Evolutionary conservation across 1,140 invertebrate genomes (phyloP), one percentile per base, ranked within the genome.

Genomic region (Drosophila ambigua): DNA sequence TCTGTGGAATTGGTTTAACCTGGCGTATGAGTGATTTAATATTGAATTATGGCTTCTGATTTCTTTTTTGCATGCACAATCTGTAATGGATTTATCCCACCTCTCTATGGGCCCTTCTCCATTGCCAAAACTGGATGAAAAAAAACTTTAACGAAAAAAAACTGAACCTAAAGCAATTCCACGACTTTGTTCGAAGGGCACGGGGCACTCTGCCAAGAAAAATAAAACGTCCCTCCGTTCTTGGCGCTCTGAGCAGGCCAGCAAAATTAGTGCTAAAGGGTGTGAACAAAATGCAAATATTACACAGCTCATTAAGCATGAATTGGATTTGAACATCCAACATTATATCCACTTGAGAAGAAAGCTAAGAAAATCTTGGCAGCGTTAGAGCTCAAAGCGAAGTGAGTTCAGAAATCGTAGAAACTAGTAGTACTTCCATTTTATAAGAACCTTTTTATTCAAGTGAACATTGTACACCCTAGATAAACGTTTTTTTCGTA

Each of bases 1-100:
- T 35, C 31, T 35, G 9, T 9, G 64, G 57, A 83, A 83, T 85
- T 88, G 82, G 83, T 82, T 82, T 87, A 68, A 76, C 82, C 82
- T 82, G 82, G 78, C 82, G 82, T 85, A 82, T 87, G 82, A 87
- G 78, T 87, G 82, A 85, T 88, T 85, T 85, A 87, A 87, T 85
- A 85, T 82, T 85, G 82, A 85, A 87, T 85, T 85, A 85, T 88
- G 83, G 75, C 60, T 74, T 72, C 63, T 81, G 77, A 85, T 87
- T 81, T 74, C 57, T 57, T 63, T 54, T 59, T 54, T 66, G 60
- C 61, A 65, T 85, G 60, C 64, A 61, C 64, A 74, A 71, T 74
- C 61, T 61, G 45, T 71, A 87, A 85, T 87, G 79, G 83, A 88
- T 87, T 85, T 85, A 87, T 67, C 81, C 64, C 5, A 49, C 49